Conservation (phyloP, 2,797 vertebrate species). For the Hemibagrus guttatus region DNA sequence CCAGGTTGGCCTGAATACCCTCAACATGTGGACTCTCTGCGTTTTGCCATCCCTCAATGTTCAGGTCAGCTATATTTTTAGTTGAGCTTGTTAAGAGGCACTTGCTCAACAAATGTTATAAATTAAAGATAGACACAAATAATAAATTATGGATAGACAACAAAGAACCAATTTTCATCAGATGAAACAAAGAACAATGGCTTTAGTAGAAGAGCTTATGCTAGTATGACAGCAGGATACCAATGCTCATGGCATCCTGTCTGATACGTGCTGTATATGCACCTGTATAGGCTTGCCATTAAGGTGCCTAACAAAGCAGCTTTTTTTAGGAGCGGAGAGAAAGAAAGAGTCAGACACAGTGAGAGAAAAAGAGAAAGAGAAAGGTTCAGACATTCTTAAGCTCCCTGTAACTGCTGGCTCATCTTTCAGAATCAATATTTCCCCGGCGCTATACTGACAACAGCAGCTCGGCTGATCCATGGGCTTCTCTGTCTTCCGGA, state of each 20-base stretch:
- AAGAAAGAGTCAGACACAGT: constrained; percentile 34
- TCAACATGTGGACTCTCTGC: constrained; percentile 41
- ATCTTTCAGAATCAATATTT: constrained; percentile 69
- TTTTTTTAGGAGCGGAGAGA: constrained; percentile 47
- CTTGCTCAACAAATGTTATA: constrained; percentile 9
- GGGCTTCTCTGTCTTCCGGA: constrained; percentile 47
- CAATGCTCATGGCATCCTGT: constrained; percentile 31
- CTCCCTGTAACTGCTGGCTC: constrained; percentile 59
- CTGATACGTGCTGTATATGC: constrained; percentile 1
- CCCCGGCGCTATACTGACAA: constrained; percentile 56
- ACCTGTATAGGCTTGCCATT: constrained; percentile 32
- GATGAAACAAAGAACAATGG: not conserved
- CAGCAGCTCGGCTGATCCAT: constrained; percentile 54
- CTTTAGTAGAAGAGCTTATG: constrained; percentile 17
- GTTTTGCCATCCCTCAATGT: constrained; percentile 14
- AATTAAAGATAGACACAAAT: constrained; percentile 14
- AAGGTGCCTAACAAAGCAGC: constrained; percentile 23
- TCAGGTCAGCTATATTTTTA: constrained; percentile 31
- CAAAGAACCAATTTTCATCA: constrained; percentile 10
- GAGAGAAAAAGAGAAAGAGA: constrained; percentile 35
- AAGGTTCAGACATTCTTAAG: constrained; percentile 62
- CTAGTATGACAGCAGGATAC: not conserved
- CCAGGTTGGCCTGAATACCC: constrained; percentile 42
- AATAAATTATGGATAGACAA: constrained; percentile 16
- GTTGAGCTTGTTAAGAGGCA: constrained; percentile 14